These are phyloP conservation scores for Buphagus erythrorhynchus DNA, from an alignment of 2,797 vertebrate genomes.

Conservation along the genomic window DNA sequence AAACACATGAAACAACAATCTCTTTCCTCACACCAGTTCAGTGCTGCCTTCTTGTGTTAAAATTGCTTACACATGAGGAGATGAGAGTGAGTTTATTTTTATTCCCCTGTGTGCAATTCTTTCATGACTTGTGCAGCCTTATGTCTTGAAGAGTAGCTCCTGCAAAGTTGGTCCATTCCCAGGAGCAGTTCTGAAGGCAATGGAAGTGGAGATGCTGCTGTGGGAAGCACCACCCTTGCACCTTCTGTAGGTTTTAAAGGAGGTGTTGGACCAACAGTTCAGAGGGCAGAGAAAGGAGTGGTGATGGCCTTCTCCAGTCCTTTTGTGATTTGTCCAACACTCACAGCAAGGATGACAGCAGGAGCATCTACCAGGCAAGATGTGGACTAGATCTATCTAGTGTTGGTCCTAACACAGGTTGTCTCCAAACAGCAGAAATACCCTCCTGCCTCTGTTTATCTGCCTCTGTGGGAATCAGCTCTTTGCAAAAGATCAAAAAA, in stretches of 20 bases:
- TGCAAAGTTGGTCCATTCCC: not conserved
- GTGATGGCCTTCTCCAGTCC: not conserved
- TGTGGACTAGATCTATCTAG: not conserved
- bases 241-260: not conserved
- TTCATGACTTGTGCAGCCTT: not conserved
- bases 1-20: not conserved
- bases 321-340: not conserved
- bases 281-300: not conserved
- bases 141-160: not conserved
- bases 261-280: not conserved
- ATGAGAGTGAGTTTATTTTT: not conserved
- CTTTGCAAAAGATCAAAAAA: not conserved
- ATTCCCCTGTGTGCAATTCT: not conserved
- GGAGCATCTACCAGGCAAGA: not conserved
- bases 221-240: not conserved
- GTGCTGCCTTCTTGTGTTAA: not conserved
- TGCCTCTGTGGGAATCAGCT: not conserved
- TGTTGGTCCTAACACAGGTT: not conserved
- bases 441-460: not conserved
- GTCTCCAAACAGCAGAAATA: not conserved
- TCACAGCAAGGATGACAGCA: not conserved
- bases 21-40: not conserved
- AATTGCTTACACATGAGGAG: not conserved
- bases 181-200: not conserved
- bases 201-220: not conserved